Conservation (phyloP, 2,113 vertebrate genomes). For the Okapia johnstoni region DNA sequence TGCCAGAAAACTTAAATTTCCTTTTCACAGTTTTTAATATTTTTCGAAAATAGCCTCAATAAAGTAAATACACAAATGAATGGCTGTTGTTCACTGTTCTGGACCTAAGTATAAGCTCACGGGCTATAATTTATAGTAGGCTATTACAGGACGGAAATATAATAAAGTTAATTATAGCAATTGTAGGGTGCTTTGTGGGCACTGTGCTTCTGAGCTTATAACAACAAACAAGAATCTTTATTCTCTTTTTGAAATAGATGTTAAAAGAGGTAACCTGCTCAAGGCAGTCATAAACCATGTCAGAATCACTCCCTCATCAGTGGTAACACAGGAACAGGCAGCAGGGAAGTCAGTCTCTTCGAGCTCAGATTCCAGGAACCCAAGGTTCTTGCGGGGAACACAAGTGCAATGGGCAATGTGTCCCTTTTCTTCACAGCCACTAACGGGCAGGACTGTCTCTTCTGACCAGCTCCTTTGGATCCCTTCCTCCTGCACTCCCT, state of each 20-base stretch:
- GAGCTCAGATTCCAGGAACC: not conserved
- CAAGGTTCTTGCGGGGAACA: not conserved
- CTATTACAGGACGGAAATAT: not conserved
- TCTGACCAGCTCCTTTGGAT: not conserved
- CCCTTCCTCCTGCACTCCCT: not conserved
- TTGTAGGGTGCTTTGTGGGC: not conserved
- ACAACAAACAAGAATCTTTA: not conserved
- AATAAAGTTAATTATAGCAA: slow-evolving; percentile 35
- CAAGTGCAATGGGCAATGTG: not conserved
- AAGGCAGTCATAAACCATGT: not conserved
- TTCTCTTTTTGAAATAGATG: not conserved
- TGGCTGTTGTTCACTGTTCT: not conserved
- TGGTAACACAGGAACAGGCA: accelerated
- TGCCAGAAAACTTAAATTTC: not conserved
- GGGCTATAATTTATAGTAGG: slow-evolving; percentile 17
- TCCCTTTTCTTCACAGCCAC: not conserved
- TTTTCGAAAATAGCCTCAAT: not conserved
- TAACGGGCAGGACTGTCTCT: not conserved
- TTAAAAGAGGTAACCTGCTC: not conserved
- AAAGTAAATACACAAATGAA: not conserved
- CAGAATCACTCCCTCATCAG: not conserved
- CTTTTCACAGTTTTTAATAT: not conserved
- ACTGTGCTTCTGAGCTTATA: not conserved
- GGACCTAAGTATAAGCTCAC: not conserved
- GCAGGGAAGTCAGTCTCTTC: not conserved